Evolutionary conservation across 2,113 vertebrate genomes (phyloP), one percentile per base, ranked within the genome.

Genomic region (Dendropsophus ebraccatus): DNA sequence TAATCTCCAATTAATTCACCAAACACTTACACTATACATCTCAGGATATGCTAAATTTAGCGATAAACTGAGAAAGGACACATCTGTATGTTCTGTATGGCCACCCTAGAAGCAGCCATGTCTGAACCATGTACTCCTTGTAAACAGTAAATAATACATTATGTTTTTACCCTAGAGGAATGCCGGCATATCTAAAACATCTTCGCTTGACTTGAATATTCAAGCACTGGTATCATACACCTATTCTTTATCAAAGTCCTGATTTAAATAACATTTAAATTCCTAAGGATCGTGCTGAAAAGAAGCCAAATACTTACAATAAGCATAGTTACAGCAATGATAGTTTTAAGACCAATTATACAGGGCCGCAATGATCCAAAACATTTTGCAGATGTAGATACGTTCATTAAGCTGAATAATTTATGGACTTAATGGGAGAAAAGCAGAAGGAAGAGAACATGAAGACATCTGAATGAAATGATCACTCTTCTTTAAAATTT

Each of bases 331-430:
- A 84, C 16, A 41, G 81, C 82, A 83, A 74, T 83, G 54, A 84
- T 84, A 72, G 76, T 84, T 84, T 84, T 62, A 75, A 84, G 70
- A 75, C 82, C 82, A 84, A 84, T 84, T 84, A 84, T 62, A 56
- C 70, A 76, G 37, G 54, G 82, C 82, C 45, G 35, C 52, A 75
- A 84, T 75, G 82, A 84, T 75, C 82, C 82, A 84, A 84, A 84
- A 76, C 54, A 56, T 47, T 84, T 75, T 84, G 72, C 82, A 84
- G 82, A 84, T 84, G 82, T 60, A 84, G 82, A 75, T 84, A 74
- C 17, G 74, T 84, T 84, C 82, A 84, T 84, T 75, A 84, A 84
- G 54, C 54, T 84, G 82, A 84, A 84, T 84, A 84, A 84, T 84
- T 84, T 84, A 84, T 75, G 58, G 72, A 75, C 54, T 84, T 84